Percentiles rank a stretch among this genome's conserved stretches.
Conservation (phyloP, 2,113 vertebrate genomes). For the Hemiprocne comata region DNA sequence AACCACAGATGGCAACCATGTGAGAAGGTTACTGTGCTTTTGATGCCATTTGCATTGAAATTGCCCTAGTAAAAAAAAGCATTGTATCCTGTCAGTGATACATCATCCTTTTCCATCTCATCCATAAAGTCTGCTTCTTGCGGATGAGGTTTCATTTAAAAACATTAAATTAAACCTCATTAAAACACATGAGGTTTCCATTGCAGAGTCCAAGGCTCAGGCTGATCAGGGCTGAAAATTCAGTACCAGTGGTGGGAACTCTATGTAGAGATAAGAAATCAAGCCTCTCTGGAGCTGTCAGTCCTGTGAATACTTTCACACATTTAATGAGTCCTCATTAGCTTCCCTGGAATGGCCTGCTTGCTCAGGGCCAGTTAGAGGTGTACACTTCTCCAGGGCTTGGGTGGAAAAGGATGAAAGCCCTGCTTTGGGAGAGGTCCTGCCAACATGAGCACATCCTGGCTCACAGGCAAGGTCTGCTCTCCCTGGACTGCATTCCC, state of each 20-base stretch:
- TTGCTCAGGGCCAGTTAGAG: background rate
- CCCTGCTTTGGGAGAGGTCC: background rate
- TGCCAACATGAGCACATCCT: background rate
- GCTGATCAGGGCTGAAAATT: background rate
- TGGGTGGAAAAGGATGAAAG: background rate
- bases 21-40: constrained; percentile 27
- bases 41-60: background rate
- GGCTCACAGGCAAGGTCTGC: background rate
- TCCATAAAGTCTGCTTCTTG: background rate
- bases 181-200: background rate
- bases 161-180: too few relatives aligned
- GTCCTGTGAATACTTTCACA: background rate
- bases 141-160: background rate
- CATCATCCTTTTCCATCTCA: background rate
- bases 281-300: background rate
- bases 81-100: background rate
- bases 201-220: background rate
- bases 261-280: background rate
- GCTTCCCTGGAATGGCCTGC: background rate
- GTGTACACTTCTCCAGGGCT: accelerated
- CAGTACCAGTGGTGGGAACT: background rate
- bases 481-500: background rate
- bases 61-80: background rate
- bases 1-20: constrained; percentile 1
- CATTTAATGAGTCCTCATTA: background rate